These are phyloP conservation scores for Dipodomys stephensi DNA, from an alignment of 2,113 vertebrate species.

Conservation along the genomic window DNA sequence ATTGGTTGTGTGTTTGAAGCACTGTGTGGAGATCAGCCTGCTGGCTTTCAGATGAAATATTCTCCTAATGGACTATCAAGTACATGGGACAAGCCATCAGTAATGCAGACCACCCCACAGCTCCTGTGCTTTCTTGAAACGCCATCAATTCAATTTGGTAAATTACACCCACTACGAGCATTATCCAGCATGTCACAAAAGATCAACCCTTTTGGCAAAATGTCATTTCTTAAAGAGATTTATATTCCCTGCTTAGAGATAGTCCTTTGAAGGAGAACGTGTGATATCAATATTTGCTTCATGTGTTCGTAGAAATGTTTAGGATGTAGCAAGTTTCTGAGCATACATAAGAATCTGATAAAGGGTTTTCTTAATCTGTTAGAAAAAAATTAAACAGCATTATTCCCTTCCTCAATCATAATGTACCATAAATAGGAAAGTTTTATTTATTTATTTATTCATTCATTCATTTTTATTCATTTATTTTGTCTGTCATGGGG, in stretches of 20 bases:
- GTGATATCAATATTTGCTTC: conserved; percentile 32
- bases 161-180: conserved; percentile 82
- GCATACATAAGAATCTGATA: neutral
- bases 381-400: neutral
- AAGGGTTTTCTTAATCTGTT: neutral
- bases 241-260: conserved; percentile 46
- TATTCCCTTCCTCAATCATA: neutral
- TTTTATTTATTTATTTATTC: no score
- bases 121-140: conserved; percentile 78
- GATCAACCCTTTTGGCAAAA: conserved; percentile 84
- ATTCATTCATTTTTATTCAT: no score
- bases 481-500: no score
- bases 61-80: conserved; percentile 85
- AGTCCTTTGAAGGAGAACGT: conserved; percentile 64
- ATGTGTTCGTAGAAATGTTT: neutral
- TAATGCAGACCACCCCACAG: conserved; percentile 72
- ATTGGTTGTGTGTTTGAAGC: conserved; percentile 64
- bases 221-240: conserved; percentile 78
- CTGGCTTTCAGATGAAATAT: conserved; percentile 81
- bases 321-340: neutral
- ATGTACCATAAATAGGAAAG: neutral
- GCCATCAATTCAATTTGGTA: conserved; percentile 82
- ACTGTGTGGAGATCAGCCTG: conserved; percentile 35
- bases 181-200: conserved; percentile 82
- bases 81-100: conserved; percentile 81